Conservation (phyloP, 2,797 vertebrate genomes). For the Gymnoscopelus microlampas region DNA sequence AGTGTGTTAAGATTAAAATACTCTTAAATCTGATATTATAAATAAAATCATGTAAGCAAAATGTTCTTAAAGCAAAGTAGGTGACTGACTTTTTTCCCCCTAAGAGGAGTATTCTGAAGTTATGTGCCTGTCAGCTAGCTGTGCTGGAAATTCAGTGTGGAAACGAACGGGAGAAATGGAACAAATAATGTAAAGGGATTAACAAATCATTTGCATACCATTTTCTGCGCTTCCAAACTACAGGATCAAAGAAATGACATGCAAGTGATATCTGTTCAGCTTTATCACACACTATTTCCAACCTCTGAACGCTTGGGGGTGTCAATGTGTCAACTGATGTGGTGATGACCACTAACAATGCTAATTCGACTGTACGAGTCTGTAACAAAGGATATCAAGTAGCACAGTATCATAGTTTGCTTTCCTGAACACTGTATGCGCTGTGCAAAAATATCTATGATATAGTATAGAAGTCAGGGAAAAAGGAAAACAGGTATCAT, state of each 20-base stretch:
- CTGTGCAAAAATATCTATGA: not conserved
- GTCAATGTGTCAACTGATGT: conserved; percentile 65
- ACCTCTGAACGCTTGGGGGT: conserved; percentile 59
- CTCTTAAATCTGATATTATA: conserved; percentile 35
- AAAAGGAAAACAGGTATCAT: conserved; percentile 24
- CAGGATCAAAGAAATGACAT: conserved; percentile 79
- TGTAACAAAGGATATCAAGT: conserved; percentile 41
- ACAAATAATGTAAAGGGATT: conserved; percentile 86
- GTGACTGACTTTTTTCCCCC: conserved; percentile 41
- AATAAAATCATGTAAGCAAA: conserved; percentile 59
- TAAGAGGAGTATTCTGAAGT: conserved; percentile 70
- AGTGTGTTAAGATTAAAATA: conserved; percentile 13
- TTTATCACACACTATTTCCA: conserved; percentile 71
- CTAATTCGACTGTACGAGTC: not conserved
- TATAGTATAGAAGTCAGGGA: conserved; percentile 38
- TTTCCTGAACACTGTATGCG: too few species aligned
- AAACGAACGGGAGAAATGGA: conserved; percentile 79
- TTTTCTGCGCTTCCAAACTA: conserved; percentile 80
- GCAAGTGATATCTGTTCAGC: conserved; percentile 62
- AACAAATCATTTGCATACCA: conserved; percentile 84
- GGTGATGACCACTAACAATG: conserved; percentile 31
- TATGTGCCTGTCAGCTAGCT: conserved; percentile 74
- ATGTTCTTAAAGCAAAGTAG: conserved; percentile 45
- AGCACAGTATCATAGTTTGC: not conserved
- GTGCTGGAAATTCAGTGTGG: conserved; percentile 74